Evolutionary conservation across 92 coral and sea anemone species (phyloP).

Genomic region (Pocillopora grandis): DNA sequence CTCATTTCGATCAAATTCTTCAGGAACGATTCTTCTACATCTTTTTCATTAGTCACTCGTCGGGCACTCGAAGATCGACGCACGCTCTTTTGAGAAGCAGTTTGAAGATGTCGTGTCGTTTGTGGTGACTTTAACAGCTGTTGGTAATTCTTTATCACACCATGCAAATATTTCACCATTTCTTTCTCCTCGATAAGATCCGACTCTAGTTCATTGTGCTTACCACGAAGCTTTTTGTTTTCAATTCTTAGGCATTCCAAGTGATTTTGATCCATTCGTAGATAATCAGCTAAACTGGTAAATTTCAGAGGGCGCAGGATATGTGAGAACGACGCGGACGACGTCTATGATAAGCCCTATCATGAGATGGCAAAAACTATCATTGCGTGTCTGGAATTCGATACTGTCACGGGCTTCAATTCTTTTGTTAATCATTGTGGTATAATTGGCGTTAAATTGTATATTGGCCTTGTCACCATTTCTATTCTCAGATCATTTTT

Average conservation of each 20-base stretch:
- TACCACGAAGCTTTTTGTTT: constrained; percentile 68
- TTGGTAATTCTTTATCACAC: constrained; percentile 92
- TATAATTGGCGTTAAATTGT: not conserved
- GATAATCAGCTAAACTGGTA: constrained; percentile 10
- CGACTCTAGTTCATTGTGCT: constrained; percentile 65
- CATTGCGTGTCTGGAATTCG: constrained; percentile 26
- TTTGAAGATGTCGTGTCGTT: constrained; percentile 42
- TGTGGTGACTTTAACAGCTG: constrained; percentile 62
- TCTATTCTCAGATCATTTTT: too few relatives aligned
- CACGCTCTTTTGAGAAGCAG: constrained; percentile 16
- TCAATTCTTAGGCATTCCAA: constrained; percentile 61
- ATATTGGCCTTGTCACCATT: too few relatives aligned
- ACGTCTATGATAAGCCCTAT: not conserved
- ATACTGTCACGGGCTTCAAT: not conserved
- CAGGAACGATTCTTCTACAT: constrained; percentile 29
- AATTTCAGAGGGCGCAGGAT: constrained; percentile 3
- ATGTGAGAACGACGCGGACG: not conserved
- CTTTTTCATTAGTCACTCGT: not conserved
- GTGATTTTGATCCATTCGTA: constrained; percentile 59
- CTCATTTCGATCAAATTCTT: constrained; percentile 39
- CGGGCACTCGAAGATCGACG: not conserved
- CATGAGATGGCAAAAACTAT: not conserved
- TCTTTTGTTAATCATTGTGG: constrained; percentile 5
- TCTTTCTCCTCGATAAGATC: constrained; percentile 80
- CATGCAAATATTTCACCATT: constrained; percentile 84